phyloP scores from a whole-genome alignment of 35 echinoderm and acorn worm species.

The Apostichopus parvimensis region DNA sequence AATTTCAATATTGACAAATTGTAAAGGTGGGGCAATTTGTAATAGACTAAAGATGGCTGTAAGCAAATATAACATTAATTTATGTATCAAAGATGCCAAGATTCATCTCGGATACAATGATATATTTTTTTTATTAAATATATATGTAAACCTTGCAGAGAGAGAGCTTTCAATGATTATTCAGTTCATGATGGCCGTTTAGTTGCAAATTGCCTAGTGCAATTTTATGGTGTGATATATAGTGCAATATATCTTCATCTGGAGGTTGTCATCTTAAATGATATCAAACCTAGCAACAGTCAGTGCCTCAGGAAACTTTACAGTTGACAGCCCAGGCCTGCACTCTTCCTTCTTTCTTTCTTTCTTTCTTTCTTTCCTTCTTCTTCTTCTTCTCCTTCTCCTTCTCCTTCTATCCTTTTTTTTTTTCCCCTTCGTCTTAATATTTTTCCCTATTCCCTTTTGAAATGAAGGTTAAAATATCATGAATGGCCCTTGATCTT shows the following conservation, averaged over 20 bases:
- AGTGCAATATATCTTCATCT: background rate
- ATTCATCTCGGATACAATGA: too few species aligned
- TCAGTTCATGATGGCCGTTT: too few species aligned
- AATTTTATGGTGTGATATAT: background rate
- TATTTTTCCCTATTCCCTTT: too few species aligned
- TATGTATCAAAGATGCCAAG: too few species aligned
- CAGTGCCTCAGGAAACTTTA: background rate
- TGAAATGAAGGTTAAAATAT: conserved; percentile 8
- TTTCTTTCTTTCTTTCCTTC: background rate
- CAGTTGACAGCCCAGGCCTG: background rate
- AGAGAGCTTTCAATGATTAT: too few species aligned
- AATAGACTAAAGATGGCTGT: too few species aligned
- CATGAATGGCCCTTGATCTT: conserved; percentile 29
- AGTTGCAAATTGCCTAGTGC: background rate
- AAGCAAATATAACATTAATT: too few species aligned
- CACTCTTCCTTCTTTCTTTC: background rate
- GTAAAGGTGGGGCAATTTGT: too few species aligned
- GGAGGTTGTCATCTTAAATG: background rate
- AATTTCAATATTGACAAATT: too few species aligned
- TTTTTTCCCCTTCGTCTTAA: background rate
- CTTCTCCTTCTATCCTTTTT: background rate
- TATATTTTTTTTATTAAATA: too few species aligned
- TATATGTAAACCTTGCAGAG: too few species aligned
- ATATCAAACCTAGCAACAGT: background rate
- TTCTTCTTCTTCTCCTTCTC: background rate